These are phyloP conservation scores for Styela plicata DNA, from an alignment of 23 tunicate genomes.

Conservation along the genomic window DNA sequence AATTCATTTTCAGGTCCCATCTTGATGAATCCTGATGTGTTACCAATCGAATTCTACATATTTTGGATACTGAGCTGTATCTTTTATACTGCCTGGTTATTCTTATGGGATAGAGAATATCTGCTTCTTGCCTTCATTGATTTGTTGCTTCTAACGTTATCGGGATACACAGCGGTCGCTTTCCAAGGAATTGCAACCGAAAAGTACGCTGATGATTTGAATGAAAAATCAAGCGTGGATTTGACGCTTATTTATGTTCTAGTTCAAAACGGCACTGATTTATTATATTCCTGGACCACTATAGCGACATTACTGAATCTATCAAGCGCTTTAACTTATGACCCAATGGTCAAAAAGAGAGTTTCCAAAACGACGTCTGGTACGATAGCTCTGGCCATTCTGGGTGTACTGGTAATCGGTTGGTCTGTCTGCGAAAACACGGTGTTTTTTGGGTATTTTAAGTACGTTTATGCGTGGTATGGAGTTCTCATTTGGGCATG, in stretches of 20 bases:
- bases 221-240: not conserved
- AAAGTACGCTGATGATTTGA: not conserved
- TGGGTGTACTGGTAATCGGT: slow-evolving; percentile 18
- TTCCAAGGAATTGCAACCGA: slow-evolving; percentile 13
- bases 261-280: slow-evolving; percentile 30
- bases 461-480: slow-evolving; percentile 33
- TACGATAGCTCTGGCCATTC: slow-evolving; percentile 9
- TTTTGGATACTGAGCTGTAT: slow-evolving; percentile 20
- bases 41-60: slow-evolving; percentile 14
- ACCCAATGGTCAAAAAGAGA: not conserved
- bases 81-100: slow-evolving; percentile 12
- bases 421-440: slow-evolving; percentile 29
- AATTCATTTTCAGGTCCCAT: slow-evolving; percentile 25
- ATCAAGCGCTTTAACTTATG: slow-evolving; percentile 10
- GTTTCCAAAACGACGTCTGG: not conserved
- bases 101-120: slow-evolving; percentile 26
- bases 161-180: slow-evolving; percentile 31
- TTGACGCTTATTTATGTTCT: not conserved
- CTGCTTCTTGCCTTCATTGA: slow-evolving; percentile 4
- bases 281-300: slow-evolving; percentile 28
- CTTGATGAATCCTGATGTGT: slow-evolving; percentile 22
- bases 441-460: slow-evolving; percentile 12
- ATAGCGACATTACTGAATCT: slow-evolving; percentile 22
- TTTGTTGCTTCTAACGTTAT: slow-evolving; percentile 9
- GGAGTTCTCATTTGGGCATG: slow-evolving; percentile 25